These are phyloP conservation scores for Drosophila subsilvestris DNA, from an alignment of 2,888 invertebrate genomes.

Conservation along the genomic window DNA sequence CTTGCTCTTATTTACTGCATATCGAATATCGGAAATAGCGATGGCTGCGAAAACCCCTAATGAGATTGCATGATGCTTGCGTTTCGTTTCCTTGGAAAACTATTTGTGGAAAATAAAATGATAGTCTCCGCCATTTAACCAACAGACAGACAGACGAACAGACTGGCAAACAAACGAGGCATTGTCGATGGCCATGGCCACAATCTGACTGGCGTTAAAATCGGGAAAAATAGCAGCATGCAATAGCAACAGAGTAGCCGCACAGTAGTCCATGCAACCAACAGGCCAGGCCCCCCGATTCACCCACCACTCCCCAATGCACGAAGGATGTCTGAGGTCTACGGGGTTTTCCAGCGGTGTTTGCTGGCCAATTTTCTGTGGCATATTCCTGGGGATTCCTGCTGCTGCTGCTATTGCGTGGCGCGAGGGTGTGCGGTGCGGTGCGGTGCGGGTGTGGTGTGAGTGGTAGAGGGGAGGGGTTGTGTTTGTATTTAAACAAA, in stretches of 20 bases:
- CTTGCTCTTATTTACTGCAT: too few relatives aligned
- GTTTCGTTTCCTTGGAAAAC: background rate
- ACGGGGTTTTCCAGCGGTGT: constrained; percentile 47
- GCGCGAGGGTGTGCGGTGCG: background rate
- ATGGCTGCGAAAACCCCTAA: too few relatives aligned
- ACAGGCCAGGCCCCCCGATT: constrained; percentile 9
- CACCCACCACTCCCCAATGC: constrained; percentile 7
- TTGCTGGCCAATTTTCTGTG: constrained; percentile 60
- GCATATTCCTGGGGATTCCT: constrained; percentile 44
- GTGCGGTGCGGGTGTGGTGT: too few relatives aligned
- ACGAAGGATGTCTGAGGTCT: constrained; percentile 33
- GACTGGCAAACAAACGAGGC: constrained; percentile 19
- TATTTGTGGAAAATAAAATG: background rate
- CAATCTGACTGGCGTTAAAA: constrained; percentile 56
- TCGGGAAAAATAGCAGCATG: constrained; percentile 32
- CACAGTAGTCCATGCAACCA: constrained; percentile 28
- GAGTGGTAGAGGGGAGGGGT: background rate
- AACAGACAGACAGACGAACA: background rate
- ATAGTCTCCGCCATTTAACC: background rate
- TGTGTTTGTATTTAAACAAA: constrained; percentile 64
- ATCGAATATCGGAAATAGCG: too few relatives aligned
- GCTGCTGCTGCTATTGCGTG: background rate
- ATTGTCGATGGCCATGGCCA: constrained; percentile 44
- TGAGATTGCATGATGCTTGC: background rate
- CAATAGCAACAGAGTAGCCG: constrained; percentile 41